phyloP scores from a whole-genome alignment of 2,113 vertebrate species.

The Ginglymostoma cirratum region DNA sequence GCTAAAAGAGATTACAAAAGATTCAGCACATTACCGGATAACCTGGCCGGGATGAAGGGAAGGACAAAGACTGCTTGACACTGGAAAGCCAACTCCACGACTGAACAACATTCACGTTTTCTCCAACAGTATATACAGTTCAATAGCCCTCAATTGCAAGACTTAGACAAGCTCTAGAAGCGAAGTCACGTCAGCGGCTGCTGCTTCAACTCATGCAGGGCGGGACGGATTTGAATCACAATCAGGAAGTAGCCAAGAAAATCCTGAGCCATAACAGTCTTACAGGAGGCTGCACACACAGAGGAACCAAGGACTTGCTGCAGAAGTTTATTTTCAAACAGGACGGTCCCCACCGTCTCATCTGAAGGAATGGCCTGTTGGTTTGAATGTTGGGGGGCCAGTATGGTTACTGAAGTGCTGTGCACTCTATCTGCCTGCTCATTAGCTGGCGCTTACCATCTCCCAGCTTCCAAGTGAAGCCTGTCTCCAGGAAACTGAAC shows the following conservation, averaged over 20 bases:
- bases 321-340: too few relatives aligned
- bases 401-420: too few relatives aligned
- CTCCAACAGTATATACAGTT: background rate
- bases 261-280: background rate
- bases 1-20: background rate
- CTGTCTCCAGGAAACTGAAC: too few relatives aligned
- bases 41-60: background rate
- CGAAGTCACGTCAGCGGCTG: background rate
- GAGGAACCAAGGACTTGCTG: background rate
- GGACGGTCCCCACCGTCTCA: too few relatives aligned
- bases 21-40: background rate
- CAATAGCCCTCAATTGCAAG: background rate
- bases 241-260: background rate
- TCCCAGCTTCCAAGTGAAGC: too few relatives aligned
- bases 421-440: too few relatives aligned
- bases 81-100: background rate
- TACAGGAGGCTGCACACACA: too few relatives aligned
- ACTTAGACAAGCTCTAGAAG: background rate
- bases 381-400: too few relatives aligned
- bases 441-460: too few relatives aligned
- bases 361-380: too few relatives aligned
- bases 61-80: background rate
- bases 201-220: background rate
- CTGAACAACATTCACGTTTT: background rate
- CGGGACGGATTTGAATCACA: background rate